phyloP scores from a whole-genome alignment of 2,888 invertebrate species.

The Miltochrista miniata region DNA sequence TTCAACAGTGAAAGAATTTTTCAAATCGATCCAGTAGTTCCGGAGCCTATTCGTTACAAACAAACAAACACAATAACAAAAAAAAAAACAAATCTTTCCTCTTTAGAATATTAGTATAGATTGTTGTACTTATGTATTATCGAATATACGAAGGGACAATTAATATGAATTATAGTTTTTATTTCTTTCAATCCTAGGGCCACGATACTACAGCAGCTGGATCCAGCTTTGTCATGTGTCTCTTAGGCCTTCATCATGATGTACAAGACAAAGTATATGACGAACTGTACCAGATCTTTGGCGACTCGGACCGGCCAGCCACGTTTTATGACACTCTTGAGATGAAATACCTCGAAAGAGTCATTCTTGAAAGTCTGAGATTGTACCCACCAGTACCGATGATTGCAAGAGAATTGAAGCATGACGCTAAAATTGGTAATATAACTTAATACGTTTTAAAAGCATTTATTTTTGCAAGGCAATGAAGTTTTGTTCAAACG shows the following conservation, averaged over 20 bases:
- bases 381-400: slow-evolving; percentile 92
- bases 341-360: slow-evolving; percentile 92
- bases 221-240: slow-evolving; percentile 92
- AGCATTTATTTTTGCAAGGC: too few relatives aligned
- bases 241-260: slow-evolving; percentile 91
- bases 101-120: too few relatives aligned
- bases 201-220: slow-evolving; percentile 86
- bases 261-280: slow-evolving; percentile 90
- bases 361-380: slow-evolving; percentile 89
- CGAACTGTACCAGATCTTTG: slow-evolving; percentile 90
- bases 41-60: too few relatives aligned
- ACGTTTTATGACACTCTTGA: slow-evolving; percentile 90
- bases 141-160: too few relatives aligned
- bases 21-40: too few relatives aligned
- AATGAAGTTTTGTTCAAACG: too few relatives aligned
- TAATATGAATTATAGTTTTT: too few relatives aligned
- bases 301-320: slow-evolving; percentile 89
- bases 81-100: too few relatives aligned
- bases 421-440: slow-evolving; percentile 87
- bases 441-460: too few relatives aligned
- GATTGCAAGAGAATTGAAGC: slow-evolving; percentile 88
- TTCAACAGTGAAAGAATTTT: too few relatives aligned
- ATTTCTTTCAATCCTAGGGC: slow-evolving; percentile 52
- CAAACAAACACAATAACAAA: too few relatives aligned
- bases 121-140: too few relatives aligned